These are phyloP conservation scores for Rutilus rutilus DNA, from an alignment of 2,113 vertebrate genomes.

Conservation along the genomic window DNA sequence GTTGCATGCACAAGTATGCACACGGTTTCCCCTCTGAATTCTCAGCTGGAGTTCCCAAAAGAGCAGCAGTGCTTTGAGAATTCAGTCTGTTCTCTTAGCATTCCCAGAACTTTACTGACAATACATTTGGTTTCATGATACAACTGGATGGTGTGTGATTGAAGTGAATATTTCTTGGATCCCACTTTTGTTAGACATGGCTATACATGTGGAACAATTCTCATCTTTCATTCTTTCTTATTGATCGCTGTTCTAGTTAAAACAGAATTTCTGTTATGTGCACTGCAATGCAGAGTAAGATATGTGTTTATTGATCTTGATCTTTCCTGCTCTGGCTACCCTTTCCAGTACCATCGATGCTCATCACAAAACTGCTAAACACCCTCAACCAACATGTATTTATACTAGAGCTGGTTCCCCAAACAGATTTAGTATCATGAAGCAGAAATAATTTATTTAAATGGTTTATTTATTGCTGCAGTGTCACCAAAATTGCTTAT, in stretches of 20 bases:
- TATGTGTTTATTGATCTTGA: conserved; percentile 23
- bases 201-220: conserved; percentile 5
- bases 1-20: background rate
- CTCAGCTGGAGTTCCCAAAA: background rate
- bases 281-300: background rate
- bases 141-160: conserved; percentile 5
- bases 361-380: background rate
- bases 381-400: background rate
- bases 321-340: background rate
- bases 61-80: background rate
- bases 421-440: background rate
- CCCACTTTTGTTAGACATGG: background rate
- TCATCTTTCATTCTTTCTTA: conserved; percentile 13
- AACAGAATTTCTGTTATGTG: background rate
- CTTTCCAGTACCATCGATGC: background rate
- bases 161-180: background rate
- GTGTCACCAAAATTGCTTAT: background rate
- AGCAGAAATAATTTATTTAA: background rate
- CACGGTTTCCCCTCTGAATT: background rate
- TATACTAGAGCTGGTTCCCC: background rate
- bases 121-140: background rate
- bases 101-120: background rate
- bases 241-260: background rate
- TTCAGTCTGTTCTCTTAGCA: background rate
- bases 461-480: conserved; percentile 11